A percentile compares a stretch with the other conserved stretches of the same genome.
These are phyloP conservation scores for Bradypodion pumilum DNA, from an alignment of 2,797 vertebrate species.

Conservation along the genomic window DNA sequence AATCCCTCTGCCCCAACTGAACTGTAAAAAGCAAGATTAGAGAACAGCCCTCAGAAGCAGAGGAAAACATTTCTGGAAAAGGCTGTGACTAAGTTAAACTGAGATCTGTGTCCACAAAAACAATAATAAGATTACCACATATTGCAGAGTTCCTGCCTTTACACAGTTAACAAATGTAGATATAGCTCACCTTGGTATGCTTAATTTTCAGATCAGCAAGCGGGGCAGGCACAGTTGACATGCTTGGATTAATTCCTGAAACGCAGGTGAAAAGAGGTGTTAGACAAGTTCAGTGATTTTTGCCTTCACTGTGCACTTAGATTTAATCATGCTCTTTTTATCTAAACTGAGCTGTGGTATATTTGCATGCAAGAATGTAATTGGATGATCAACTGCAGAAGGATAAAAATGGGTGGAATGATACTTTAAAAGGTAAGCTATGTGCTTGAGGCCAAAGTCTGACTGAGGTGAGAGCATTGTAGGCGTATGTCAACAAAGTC, in stretches of 20 bases:
- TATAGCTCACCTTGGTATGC: constrained; percentile 84
- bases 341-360: constrained; percentile 65
- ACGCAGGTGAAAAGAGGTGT: constrained; percentile 72
- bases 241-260: constrained; percentile 73
- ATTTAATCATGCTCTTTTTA: constrained; percentile 79
- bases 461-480: constrained; percentile 10
- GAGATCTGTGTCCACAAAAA: constrained; percentile 8
- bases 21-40: background rate
- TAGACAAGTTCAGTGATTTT: constrained; percentile 62
- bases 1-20: constrained; percentile 3
- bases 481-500: background rate
- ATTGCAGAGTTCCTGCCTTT: background rate
- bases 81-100: constrained; percentile 18
- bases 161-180: constrained; percentile 44
- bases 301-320: constrained; percentile 72
- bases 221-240: constrained; percentile 76
- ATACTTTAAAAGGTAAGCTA: constrained; percentile 66
- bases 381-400: constrained; percentile 75
- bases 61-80: constrained; percentile 22
- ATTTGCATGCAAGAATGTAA: constrained; percentile 81
- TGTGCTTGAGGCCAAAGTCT: constrained; percentile 63
- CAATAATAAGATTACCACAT: background rate
- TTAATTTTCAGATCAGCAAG: constrained; percentile 78
- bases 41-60: constrained; percentile 14
- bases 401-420: constrained; percentile 56